These are phyloP conservation scores for Heliconius sara DNA, from an alignment of 2,888 invertebrate genomes.

Conservation along the genomic window DNA sequence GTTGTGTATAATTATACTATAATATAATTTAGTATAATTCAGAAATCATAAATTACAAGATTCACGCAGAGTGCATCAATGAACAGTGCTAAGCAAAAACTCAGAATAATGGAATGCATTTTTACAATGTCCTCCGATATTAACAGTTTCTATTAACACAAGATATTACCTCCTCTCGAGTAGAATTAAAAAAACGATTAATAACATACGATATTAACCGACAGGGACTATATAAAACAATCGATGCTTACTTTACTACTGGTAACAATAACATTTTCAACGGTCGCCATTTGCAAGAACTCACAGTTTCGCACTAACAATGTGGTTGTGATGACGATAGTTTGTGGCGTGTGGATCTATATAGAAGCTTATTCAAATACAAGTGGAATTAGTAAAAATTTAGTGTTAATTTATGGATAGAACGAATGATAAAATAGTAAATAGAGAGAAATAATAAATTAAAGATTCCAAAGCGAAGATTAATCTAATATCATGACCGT, in stretches of 20 bases:
- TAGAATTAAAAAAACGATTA: slow-evolving; percentile 64
- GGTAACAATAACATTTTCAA: slow-evolving; percentile 79
- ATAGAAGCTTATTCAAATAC: slow-evolving; percentile 17
- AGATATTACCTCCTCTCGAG: slow-evolving; percentile 62
- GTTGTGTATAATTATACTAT: background rate
- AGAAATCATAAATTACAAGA: background rate
- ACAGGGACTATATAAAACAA: slow-evolving; percentile 64
- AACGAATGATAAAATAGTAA: slow-evolving; percentile 54
- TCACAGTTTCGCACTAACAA: slow-evolving; percentile 15
- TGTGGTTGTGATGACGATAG: slow-evolving; percentile 45
- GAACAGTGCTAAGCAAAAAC: slow-evolving; percentile 73
- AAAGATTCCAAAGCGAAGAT: slow-evolving; percentile 53
- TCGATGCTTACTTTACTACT: slow-evolving; percentile 76
- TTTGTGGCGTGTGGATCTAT: slow-evolving; percentile 19
- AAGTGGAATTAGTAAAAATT: slow-evolving; percentile 22
- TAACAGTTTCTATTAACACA: slow-evolving; percentile 66
- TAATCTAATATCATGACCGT: slow-evolving; percentile 79
- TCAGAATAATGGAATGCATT: slow-evolving; percentile 80
- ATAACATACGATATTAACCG: slow-evolving; percentile 56
- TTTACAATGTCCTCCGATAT: slow-evolving; percentile 73
- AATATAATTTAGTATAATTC: too few species aligned
- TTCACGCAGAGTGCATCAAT: slow-evolving; percentile 65
- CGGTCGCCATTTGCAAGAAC: slow-evolving; percentile 25
- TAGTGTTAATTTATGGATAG: slow-evolving; percentile 6
- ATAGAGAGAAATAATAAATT: slow-evolving; percentile 70